Conservation (phyloP, 2,797 vertebrate genomes). For the Avahi laniger region DNA sequence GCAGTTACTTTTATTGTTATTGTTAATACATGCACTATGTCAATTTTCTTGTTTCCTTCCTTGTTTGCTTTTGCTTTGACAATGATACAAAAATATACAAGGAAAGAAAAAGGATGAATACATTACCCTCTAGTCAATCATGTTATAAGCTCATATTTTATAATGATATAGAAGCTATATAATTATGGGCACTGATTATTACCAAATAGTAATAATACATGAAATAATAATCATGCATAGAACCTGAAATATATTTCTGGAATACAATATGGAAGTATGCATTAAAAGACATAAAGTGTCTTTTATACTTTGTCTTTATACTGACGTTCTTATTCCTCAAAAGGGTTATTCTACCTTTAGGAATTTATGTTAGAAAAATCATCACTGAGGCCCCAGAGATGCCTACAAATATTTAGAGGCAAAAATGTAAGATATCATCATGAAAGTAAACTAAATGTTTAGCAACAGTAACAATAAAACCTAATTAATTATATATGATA, state of each 20-base stretch:
- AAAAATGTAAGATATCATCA: neutral
- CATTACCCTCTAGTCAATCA: neutral
- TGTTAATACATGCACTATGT: neutral
- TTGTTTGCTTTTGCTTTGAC: neutral
- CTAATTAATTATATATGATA: neutral
- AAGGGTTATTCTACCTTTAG: neutral
- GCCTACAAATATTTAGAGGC: neutral
- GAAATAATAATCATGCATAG: neutral
- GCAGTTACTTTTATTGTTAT: neutral
- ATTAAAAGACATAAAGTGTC: neutral
- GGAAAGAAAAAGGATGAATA: neutral
- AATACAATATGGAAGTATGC: neutral
- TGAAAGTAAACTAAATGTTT: neutral
- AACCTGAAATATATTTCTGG: neutral
- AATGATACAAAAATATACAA: neutral
- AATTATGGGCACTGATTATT: neutral
- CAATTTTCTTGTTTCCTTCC: neutral
- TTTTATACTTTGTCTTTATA: neutral
- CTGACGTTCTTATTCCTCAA: neutral
- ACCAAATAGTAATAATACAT: neutral
- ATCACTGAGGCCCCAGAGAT: neutral
- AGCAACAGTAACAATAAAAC: neutral
- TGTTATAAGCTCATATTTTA: neutral
- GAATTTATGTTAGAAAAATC: neutral
- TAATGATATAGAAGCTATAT: neutral